Base-by-base conservation (phyloP, 1,140 invertebrate genomes). In the Trachymyrmex cornetzi region DNA sequence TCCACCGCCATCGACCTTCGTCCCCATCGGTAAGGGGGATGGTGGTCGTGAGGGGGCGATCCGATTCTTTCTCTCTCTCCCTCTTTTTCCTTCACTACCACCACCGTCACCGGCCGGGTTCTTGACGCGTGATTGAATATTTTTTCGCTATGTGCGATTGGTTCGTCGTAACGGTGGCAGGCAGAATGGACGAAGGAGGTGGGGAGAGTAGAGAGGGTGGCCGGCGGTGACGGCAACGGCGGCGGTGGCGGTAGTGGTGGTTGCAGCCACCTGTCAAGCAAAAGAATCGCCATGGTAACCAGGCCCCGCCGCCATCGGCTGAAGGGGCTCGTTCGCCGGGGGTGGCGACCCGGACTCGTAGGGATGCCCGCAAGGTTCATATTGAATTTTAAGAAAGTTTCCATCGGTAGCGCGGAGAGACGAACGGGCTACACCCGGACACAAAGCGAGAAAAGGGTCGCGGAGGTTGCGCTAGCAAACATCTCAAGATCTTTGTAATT, bases 51-150 rank as follows among this genome's bases (percentile, higher is more conserved):
- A 89, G 92, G 89, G 91, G 86, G 88, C 88, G 88, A 92, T 88
- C 88, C 89, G 89, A 91, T 91, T 90, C 89, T 74, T 63, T 64
- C 48, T 80, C 84, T 53, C 34, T 34, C 84, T 53, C 86, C 80
- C 85, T 87, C 66, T 77, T 67, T 87, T 88, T 89, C 91, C 91
- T 91, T 89, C 63, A 79, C 61, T 87, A 79, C 84, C 85, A 77
- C 90, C 87, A 89, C 88, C 90, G 87, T 91, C 82, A 91, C 92
- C 55, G 69, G 69, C 69, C 80, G 53, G 57, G 80, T 94, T 93
- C 94, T 94, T 95, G 94, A 95, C 94, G 94, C 94, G 93, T 94
- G 94, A 95, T 95, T 94, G 94, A 95, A 95, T 95, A 95, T 95
- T 95, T 95, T 95, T 95, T 94, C 94, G 94, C 91, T 91, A 91